Evolutionary conservation across 2,888 invertebrate genomes (phyloP).

Genomic region (Stenoptilia bipunctidactyla): DNA sequence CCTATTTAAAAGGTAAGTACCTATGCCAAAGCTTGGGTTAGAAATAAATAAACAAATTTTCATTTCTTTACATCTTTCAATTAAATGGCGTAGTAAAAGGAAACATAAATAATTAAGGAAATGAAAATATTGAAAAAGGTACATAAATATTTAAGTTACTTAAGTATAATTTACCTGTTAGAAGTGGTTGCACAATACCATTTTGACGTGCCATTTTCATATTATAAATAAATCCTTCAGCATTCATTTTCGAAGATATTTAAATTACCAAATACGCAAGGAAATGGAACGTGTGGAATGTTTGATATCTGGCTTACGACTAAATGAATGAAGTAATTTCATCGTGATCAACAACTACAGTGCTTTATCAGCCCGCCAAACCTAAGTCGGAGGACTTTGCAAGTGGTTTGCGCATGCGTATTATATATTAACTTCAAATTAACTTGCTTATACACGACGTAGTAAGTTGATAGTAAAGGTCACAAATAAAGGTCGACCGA

Average conservation of each 20-base stretch:
- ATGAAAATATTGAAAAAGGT: too few relatives aligned
- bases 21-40: too few relatives aligned
- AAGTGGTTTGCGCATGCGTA: slow-evolving; percentile 39
- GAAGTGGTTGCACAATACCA: slow-evolving; percentile 89
- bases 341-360: slow-evolving; percentile 43
- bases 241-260: slow-evolving; percentile 45
- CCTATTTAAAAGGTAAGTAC: too few relatives aligned
- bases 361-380: slow-evolving; percentile 61
- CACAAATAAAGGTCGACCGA: slow-evolving; percentile 12
- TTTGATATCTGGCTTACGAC: slow-evolving; percentile 43
- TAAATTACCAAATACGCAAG: slow-evolving; percentile 17
- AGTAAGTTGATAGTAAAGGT: slow-evolving; percentile 22
- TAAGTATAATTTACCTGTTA: slow-evolving; percentile 78
- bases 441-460: slow-evolving; percentile 27
- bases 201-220: slow-evolving; percentile 75
- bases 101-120: too few relatives aligned
- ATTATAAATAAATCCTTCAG: slow-evolving; percentile 32
- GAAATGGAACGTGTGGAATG: slow-evolving; percentile 35
- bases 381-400: slow-evolving; percentile 8
- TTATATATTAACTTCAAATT: slow-evolving; percentile 28
- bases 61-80: too few relatives aligned
- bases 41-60: too few relatives aligned
- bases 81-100: too few relatives aligned
- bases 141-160: neutral
- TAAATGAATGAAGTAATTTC: slow-evolving; percentile 59